Percentiles rank a stretch among this genome's conserved stretches.
Conservation (phyloP, 2,888 invertebrate genomes). For the Acronicta psi region DNA sequence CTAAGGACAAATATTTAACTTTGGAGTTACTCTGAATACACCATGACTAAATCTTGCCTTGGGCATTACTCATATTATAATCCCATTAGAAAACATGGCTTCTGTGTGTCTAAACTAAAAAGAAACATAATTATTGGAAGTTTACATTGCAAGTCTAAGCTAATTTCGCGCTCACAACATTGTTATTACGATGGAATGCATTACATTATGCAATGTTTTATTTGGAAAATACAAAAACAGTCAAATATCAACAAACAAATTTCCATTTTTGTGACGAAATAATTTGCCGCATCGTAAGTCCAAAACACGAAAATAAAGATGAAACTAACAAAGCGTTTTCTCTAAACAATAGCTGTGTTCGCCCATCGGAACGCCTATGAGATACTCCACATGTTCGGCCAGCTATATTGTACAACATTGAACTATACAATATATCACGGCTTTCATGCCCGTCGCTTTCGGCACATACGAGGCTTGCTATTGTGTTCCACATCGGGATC, state of each 20-base stretch:
- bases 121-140: slow-evolving; percentile 7
- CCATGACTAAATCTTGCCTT: slow-evolving; percentile 67
- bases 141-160: slow-evolving; percentile 1
- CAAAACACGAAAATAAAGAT: slow-evolving; percentile 62
- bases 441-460: slow-evolving; percentile 38
- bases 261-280: slow-evolving; percentile 26
- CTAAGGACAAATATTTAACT: slow-evolving; percentile 75
- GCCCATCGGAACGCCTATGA: slow-evolving; percentile 78
- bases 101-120: slow-evolving; percentile 35
- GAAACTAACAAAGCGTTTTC: slow-evolving; percentile 68
- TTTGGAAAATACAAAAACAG: slow-evolving; percentile 18
- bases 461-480: slow-evolving; percentile 53
- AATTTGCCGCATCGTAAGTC: slow-evolving; percentile 38
- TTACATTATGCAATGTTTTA: slow-evolving; percentile 17
- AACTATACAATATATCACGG: slow-evolving; percentile 46
- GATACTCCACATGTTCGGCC: slow-evolving; percentile 74
- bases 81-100: slow-evolving; percentile 48
- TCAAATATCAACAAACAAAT: slow-evolving; percentile 13
- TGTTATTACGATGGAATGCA: slow-evolving; percentile 24
- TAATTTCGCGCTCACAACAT: slow-evolving; percentile 21
- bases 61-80: slow-evolving; percentile 57
- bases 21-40: slow-evolving; percentile 65
- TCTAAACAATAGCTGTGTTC: slow-evolving; percentile 72
- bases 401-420: slow-evolving; percentile 54
- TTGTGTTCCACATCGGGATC: slow-evolving; percentile 63